phyloP scores from a whole-genome alignment of 2,888 invertebrate genomes.

The Colletes collaris region DNA sequence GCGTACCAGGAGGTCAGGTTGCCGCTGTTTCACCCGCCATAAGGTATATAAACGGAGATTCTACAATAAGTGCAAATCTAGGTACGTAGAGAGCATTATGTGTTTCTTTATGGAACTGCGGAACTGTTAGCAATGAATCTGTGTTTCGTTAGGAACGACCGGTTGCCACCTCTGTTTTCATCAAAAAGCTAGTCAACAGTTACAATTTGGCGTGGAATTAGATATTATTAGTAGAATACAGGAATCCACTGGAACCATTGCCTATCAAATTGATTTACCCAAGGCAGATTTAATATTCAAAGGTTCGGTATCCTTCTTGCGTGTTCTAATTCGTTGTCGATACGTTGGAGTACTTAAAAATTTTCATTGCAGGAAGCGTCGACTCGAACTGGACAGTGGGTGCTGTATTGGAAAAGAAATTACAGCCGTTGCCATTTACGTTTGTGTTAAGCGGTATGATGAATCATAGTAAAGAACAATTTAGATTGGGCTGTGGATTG shows the following conservation, averaged over 20 bases:
- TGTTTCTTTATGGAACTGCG: not conserved
- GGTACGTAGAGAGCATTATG: conserved; percentile 80
- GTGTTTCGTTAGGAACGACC: conserved; percentile 85
- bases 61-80: conserved; percentile 79
- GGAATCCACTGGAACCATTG: conserved; percentile 95
- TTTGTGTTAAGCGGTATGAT: conserved; percentile 96
- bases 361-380: conserved; percentile 88
- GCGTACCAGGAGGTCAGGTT: conserved; percentile 95
- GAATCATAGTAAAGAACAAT: conserved; percentile 96
- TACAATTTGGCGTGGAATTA: conserved; percentile 96
- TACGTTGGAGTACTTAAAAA: not conserved
- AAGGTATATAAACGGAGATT: conserved; percentile 87
- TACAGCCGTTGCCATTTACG: conserved; percentile 96
- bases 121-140: not conserved
- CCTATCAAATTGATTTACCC: conserved; percentile 97
- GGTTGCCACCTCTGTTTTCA: conserved; percentile 96
- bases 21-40: conserved; percentile 94
- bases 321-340: not conserved
- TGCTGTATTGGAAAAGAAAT: conserved; percentile 96
- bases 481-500: conserved; percentile 96
- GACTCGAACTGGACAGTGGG: conserved; percentile 97
- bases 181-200: conserved; percentile 95
- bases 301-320: conserved; percentile 86
- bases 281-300: conserved; percentile 97
- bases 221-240: conserved; percentile 96